Conservation (phyloP, 2,797 vertebrate genomes). For the Limosa lapponica region DNA sequence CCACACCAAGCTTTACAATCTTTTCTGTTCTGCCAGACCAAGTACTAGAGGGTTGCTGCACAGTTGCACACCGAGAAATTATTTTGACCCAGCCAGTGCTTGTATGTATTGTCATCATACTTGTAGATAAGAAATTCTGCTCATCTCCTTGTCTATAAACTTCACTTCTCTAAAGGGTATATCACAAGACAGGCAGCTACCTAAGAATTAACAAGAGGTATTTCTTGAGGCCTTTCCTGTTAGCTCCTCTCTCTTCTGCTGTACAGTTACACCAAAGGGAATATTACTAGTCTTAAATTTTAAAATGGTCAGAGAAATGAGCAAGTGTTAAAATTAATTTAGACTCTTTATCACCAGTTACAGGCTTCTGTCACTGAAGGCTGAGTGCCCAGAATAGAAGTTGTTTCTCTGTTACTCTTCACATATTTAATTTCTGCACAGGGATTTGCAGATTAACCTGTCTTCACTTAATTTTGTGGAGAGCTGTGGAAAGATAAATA, state of each 20-base stretch:
- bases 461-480: background rate
- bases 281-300: background rate
- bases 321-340: background rate
- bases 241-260: background rate
- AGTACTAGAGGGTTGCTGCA: background rate
- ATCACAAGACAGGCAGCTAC: background rate
- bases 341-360: background rate
- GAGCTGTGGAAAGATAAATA: background rate
- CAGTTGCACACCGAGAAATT: background rate
- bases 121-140: background rate
- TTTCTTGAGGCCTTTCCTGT: background rate
- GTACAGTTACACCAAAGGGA: background rate
- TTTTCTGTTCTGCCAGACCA: background rate
- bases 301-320: background rate
- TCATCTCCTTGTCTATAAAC: background rate
- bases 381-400: background rate
- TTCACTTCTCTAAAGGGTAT: background rate
- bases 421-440: background rate
- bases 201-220: background rate
- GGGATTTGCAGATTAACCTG: background rate
- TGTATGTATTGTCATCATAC: background rate
- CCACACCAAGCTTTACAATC: fast-evolving
- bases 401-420: background rate
- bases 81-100: background rate
- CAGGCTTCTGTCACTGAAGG: background rate